Percentiles rank a stretch among this genome's conserved stretches.
phyloP scores from a whole-genome alignment of 1,140 invertebrate genomes.

The Ostrea edulis region DNA sequence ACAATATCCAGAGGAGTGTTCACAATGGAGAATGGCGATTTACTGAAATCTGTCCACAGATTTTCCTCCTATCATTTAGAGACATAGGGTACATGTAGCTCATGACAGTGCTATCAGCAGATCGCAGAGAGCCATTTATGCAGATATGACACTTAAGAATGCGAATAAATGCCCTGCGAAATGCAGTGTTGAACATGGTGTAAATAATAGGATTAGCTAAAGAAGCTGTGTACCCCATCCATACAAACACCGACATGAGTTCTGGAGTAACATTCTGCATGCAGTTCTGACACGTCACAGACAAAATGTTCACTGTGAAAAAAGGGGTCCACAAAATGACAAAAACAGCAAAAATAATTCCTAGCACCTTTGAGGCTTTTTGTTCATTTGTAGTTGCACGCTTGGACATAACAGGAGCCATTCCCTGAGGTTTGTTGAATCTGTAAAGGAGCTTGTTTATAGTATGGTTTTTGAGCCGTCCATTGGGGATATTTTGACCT shows the following conservation, averaged over 20 bases:
- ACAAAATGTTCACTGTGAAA: conserved; percentile 77
- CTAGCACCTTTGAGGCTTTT: conserved; percentile 78
- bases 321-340: conserved; percentile 78
- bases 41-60: background rate
- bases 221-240: conserved; percentile 79
- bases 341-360: conserved; percentile 79
- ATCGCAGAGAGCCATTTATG: conserved; percentile 48
- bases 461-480: background rate
- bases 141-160: conserved; percentile 73
- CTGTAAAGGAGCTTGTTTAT: conserved; percentile 46
- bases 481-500: background rate
- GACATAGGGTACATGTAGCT: conserved; percentile 50
- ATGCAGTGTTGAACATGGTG: conserved; percentile 79
- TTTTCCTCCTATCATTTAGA: background rate
- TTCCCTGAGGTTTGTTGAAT: conserved; percentile 54
- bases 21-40: background rate
- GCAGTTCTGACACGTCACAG: conserved; percentile 70
- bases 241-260: conserved; percentile 75
- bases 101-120: conserved; percentile 35
- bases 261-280: conserved; percentile 65
- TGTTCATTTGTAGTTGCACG: conserved; percentile 76
- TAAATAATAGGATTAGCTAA: conserved; percentile 80
- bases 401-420: conserved; percentile 69
- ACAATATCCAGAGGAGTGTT: background rate
- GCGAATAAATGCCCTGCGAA: conserved; percentile 75